Conservation (phyloP, 2,888 invertebrate genomes). For the Heliconius hortense region DNA sequence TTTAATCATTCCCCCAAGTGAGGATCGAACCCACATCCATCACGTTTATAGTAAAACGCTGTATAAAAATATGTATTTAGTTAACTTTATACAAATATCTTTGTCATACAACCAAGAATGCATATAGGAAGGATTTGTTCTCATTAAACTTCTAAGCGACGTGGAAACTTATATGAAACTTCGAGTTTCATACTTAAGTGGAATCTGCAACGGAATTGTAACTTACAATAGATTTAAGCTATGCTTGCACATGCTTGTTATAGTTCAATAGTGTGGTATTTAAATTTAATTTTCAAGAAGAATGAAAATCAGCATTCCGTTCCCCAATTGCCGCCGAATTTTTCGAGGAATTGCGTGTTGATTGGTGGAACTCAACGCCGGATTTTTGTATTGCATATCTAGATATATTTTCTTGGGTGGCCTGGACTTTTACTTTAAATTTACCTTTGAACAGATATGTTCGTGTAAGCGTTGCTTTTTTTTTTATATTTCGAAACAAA, state of each 20-base stretch:
- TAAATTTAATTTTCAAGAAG: neutral
- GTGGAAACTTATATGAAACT: slow-evolving; percentile 7
- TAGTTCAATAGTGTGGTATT: neutral
- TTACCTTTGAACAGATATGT: too few relatives aligned
- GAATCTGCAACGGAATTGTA: neutral
- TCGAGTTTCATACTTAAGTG: slow-evolving; percentile 17
- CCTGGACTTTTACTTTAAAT: too few relatives aligned
- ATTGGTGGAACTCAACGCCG: neutral
- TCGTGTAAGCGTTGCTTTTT: too few relatives aligned
- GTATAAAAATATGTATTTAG: neutral
- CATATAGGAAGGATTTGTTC: slow-evolving; percentile 4
- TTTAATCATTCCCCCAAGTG: too few relatives aligned
- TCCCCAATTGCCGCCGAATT: too few relatives aligned
- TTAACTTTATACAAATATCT: neutral
- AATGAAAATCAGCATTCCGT: neutral
- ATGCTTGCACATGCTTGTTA: neutral
- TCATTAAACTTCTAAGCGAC: slow-evolving; percentile 11
- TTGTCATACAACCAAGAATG: neutral
- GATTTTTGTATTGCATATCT: too few relatives aligned
- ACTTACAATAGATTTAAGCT: slow-evolving; percentile 10
- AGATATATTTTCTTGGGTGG: too few relatives aligned
- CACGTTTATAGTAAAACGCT: too few relatives aligned
- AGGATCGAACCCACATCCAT: too few relatives aligned
- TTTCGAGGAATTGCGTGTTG: neutral
- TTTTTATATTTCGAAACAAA: too few relatives aligned